Conservation (phyloP, 2,113 vertebrate species). For the Istiophorus platypterus region DNA sequence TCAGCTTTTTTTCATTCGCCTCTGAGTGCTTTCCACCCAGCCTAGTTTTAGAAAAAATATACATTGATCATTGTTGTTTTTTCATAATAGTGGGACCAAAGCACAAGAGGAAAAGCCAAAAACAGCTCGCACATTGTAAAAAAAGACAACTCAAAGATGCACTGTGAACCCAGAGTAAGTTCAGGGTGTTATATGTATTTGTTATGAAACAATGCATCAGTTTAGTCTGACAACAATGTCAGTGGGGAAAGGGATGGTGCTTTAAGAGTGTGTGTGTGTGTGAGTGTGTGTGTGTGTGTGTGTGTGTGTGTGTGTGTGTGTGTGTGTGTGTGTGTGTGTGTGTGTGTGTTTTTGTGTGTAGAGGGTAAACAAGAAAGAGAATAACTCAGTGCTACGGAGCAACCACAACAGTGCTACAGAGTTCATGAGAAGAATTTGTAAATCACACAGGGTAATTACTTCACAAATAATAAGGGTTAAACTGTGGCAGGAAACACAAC, state of each 20-base stretch:
- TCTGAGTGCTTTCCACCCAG: not conserved
- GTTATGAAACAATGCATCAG: constrained; percentile 14
- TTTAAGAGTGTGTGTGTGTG: constrained; percentile 8
- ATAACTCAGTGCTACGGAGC: constrained; percentile 35
- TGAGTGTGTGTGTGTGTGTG: constrained; percentile 4
- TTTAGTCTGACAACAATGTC: constrained; percentile 13
- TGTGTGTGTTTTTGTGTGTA: not conserved
- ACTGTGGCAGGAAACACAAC: constrained; percentile 62
- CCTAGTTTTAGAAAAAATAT: not conserved
- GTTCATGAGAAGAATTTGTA: constrained; percentile 63
- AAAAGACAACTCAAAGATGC: constrained; percentile 2
- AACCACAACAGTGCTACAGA: constrained; percentile 50
- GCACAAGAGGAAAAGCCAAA: constrained; percentile 1
- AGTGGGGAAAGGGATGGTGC: not conserved
- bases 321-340: constrained; percentile 6
- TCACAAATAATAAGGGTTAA: constrained; percentile 60
- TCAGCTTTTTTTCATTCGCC: not conserved
- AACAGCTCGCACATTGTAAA: constrained; percentile 4
- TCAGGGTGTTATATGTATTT: constrained; percentile 20
- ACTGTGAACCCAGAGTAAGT: not conserved
- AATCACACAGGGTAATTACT: constrained; percentile 48
- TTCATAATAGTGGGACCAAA: not conserved
- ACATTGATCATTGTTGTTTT: not conserved
- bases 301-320: constrained; percentile 1
- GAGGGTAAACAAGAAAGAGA: constrained; percentile 23